phyloP scores from a whole-genome alignment of 1,140 invertebrate species.

The Brachionus asplanchnoidis region DNA sequence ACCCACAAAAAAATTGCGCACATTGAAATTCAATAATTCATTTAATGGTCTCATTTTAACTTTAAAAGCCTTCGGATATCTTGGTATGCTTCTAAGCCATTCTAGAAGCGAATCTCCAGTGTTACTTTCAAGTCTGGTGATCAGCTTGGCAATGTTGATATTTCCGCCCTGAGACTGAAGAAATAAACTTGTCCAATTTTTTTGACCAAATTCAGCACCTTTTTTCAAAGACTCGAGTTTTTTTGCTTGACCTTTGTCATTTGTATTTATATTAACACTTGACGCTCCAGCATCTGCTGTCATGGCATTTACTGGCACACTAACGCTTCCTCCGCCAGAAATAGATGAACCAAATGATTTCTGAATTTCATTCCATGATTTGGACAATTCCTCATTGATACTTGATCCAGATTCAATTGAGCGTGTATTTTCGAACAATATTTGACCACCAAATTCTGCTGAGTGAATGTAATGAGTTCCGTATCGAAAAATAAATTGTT shows the following conservation, averaged over 20 bases:
- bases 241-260: constrained; percentile 2
- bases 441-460: constrained; percentile 37
- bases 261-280: not conserved
- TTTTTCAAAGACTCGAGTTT: not conserved
- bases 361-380: constrained; percentile 31
- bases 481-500: constrained; percentile 36
- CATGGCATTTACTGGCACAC: not conserved
- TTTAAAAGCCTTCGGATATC: constrained; percentile 35
- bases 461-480: constrained; percentile 39
- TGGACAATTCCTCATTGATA: not conserved
- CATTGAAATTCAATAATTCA: constrained; percentile 34
- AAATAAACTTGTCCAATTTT: constrained; percentile 32
- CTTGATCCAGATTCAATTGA: not conserved
- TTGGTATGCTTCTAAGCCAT: constrained; percentile 33
- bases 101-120: not conserved
- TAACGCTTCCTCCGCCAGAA: constrained; percentile 9
- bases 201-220: not conserved
- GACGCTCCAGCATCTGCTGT: not conserved
- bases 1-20: not conserved
- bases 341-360: constrained; percentile 30
- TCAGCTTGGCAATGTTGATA: constrained; percentile 12
- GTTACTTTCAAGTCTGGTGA: constrained; percentile 19
- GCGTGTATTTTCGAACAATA: constrained; percentile 16
- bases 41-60: constrained; percentile 37
- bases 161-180: constrained; percentile 35